Evolutionary conservation across 2,888 invertebrate species (phyloP), one percentile per base, ranked within the genome.

Genomic region (Eucera pruinosa): DNA sequence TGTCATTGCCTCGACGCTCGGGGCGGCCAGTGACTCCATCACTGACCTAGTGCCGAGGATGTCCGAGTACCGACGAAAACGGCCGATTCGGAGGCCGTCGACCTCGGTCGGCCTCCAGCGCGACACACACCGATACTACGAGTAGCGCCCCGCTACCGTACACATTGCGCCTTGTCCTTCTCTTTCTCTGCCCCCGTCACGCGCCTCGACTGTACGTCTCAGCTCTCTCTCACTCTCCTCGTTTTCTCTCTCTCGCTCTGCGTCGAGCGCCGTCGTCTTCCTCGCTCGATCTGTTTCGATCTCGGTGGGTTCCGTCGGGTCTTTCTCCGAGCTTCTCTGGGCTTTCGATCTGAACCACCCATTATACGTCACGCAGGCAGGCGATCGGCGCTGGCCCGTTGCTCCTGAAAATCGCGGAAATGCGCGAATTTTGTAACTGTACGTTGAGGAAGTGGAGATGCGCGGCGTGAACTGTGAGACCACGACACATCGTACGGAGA

Each of bases 21-120:
- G 91, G 91, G 91, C 92, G 92, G 92, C 91, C 92, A 92, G 91
- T 91, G 92, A 92, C 92, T 92, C 92, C 91, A 92, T 92, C 92
- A 92, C 92, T 92, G 92, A 92, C 92, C 92, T 92, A 92, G 91
- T 92, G 91, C 92, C 92, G 92, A 91, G 84, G 58, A 36, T 25
- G 33, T n/a, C 80, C 91, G 91, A 91, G 86, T 74, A 7, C 9
- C 45, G 62, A 30, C 90, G 89, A 82, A 73, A 75, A 61, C 62
- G n/a, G 2, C 75, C 91, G 91, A 91, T 77, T 62, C 60, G 27
- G 76, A 79, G 90, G 88, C 83, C 91, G 87, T 89, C 88, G 90
- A 91, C 89, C 90, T 86, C 87, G 82, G 87, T 84, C 88, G 89
- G 85, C 90, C 90, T 90, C 89, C 88, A 88, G 86, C 87, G 75